Evolutionary conservation across 2,888 invertebrate genomes (phyloP).

Genomic region (Incurvaria masculella): DNA sequence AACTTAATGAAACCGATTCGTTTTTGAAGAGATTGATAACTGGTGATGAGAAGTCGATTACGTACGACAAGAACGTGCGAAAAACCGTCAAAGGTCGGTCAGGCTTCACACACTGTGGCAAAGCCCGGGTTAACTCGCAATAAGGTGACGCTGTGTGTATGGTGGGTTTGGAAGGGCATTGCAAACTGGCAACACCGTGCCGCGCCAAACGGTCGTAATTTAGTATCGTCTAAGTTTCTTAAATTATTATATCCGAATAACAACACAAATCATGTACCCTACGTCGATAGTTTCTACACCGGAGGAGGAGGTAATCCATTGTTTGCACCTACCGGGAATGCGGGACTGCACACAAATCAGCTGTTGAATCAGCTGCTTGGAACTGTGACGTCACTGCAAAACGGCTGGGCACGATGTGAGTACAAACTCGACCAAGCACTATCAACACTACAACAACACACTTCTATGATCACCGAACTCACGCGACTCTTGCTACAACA

Average conservation of each 20-base stretch:
- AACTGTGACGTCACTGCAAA: not conserved
- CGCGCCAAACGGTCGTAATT: no score
- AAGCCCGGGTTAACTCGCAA: no score
- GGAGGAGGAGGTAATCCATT: not conserved
- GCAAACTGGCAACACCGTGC: no score
- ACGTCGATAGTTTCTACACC: not conserved
- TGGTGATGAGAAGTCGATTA: no score
- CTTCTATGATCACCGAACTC: not conserved
- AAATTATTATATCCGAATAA: not conserved
- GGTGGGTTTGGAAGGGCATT: no score
- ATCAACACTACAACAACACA: not conserved
- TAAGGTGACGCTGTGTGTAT: no score
- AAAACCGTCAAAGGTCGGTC: no score
- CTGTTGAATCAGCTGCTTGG: not conserved
- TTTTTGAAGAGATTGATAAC: no score
- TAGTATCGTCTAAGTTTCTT: no score
- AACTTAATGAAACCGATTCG: no score
- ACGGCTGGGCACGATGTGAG: not conserved
- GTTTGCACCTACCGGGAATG: not conserved
- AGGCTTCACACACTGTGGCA: no score
- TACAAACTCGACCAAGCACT: not conserved
- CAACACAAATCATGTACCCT: not conserved
- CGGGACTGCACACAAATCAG: not conserved
- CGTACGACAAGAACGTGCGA: no score
- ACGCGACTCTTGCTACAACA: not conserved